phyloP scores from a whole-genome alignment of 2,888 invertebrate genomes.

The Listrodromus nycthemerus region DNA sequence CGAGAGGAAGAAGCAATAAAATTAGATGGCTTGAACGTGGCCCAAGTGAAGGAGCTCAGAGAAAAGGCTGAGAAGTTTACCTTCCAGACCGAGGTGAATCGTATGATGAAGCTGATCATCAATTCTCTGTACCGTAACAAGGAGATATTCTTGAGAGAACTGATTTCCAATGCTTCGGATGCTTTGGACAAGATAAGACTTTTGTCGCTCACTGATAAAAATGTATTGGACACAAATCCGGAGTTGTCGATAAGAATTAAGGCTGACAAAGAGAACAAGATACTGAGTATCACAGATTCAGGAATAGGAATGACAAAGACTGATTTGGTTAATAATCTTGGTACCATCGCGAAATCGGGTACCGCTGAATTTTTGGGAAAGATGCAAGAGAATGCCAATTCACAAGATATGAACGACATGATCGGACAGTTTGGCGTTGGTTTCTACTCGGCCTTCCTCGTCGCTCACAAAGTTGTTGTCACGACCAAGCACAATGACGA shows the following conservation, averaged over 20 bases:
- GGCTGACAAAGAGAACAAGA: conserved; percentile 95
- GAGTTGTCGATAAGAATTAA: conserved; percentile 93
- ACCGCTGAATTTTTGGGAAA: conserved; percentile 98
- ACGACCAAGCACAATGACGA: conserved; percentile 98
- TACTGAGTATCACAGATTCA: conserved; percentile 97
- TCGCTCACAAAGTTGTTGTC: conserved; percentile 98
- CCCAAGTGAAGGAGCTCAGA: conserved; percentile 95
- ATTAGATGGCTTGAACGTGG: conserved; percentile 96
- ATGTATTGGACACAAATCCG: conserved; percentile 90
- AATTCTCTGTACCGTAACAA: conserved; percentile 99
- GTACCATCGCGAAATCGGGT: conserved; percentile 99
- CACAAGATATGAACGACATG: conserved; percentile 95
- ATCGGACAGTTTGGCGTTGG: conserved; percentile 99
- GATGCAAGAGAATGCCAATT: conserved; percentile 89
- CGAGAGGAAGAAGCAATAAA: conserved; percentile 99
- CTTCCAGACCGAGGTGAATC: conserved; percentile 99
- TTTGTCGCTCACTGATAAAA: conserved; percentile 94
- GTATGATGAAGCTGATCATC: conserved; percentile 99
- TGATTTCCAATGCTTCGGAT: conserved; percentile 99
- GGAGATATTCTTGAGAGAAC: conserved; percentile 98
- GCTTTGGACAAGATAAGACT: conserved; percentile 99
- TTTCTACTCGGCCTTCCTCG: conserved; percentile 98
- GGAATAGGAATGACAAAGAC: conserved; percentile 99
- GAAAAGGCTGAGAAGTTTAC: conserved; percentile 95
- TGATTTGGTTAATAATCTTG: conserved; percentile 97